Conservation (phyloP, 2,797 vertebrate genomes). For the Dryobates pubescens region DNA sequence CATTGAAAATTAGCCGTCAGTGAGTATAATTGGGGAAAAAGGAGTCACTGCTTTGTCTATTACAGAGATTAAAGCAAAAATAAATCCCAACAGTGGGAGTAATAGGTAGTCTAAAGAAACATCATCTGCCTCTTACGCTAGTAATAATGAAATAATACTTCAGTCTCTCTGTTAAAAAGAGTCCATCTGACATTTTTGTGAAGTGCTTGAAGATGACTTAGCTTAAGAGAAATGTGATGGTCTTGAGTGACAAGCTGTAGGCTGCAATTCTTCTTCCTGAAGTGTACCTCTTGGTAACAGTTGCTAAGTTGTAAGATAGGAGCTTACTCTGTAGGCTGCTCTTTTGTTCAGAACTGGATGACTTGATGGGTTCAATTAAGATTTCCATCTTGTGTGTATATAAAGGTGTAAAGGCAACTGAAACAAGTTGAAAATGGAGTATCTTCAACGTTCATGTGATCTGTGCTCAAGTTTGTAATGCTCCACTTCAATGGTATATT, state of each 20-base stretch:
- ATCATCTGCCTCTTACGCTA: background rate
- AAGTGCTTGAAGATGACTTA: background rate
- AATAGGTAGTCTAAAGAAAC: background rate
- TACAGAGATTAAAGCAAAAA: background rate
- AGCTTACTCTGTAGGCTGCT: background rate
- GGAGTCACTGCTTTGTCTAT: background rate
- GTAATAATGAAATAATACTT: background rate
- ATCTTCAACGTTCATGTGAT: background rate
- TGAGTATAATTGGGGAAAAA: background rate
- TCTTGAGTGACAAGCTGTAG: constrained; percentile 7
- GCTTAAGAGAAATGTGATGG: background rate
- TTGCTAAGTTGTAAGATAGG: constrained; percentile 17
- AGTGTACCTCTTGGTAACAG: constrained; percentile 23
- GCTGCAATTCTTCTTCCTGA: background rate
- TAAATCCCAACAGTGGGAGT: background rate
- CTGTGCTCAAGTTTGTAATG: background rate
- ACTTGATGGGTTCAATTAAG: background rate
- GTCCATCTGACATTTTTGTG: background rate
- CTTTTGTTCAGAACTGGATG: background rate
- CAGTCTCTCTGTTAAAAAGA: background rate
- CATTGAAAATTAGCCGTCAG: background rate
- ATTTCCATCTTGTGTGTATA: background rate
- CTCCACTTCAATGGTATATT: background rate
- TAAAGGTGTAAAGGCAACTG: background rate
- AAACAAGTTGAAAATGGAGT: background rate